Evolutionary conservation across 2,797 vertebrate genomes (phyloP).

Genomic region (Salmo trutta): DNA sequence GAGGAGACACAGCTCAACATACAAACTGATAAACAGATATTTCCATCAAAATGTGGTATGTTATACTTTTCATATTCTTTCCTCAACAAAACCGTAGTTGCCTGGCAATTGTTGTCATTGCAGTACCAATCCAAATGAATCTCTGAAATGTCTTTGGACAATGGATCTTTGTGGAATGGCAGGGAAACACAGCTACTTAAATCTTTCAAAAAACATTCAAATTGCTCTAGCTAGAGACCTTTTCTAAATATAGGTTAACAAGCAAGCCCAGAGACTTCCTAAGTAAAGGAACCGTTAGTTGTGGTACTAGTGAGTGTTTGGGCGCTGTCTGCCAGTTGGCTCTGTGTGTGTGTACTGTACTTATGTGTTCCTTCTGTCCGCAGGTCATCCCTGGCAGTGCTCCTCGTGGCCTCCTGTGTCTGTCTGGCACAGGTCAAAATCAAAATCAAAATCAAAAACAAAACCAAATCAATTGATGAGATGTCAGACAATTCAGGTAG

Average conservation of each 20-base stretch:
- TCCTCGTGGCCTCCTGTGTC: conserved; percentile 43
- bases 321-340: background rate
- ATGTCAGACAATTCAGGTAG: background rate
- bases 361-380: conserved; percentile 20
- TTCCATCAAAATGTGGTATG: conserved; percentile 55
- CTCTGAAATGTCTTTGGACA: background rate
- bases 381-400: conserved; percentile 54
- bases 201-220: background rate
- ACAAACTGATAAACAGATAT: conserved; percentile 8
- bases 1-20: background rate
- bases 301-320: background rate
- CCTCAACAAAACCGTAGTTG: background rate
- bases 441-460: conserved; percentile 17
- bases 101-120: background rate
- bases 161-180: background rate
- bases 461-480: background rate
- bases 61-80: conserved; percentile 8
- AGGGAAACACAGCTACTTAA: background rate
- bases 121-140: background rate
- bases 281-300: background rate
- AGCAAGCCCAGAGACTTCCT: background rate
- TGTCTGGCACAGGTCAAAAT: conserved; percentile 37
- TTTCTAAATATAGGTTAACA: background rate
- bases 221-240: background rate
- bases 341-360: conserved; percentile 5